Evolutionary conservation across 2,797 vertebrate genomes (phyloP), one percentile per base, ranked within the genome.

Genomic region (Typhlichthys eigenmanni): DNA sequence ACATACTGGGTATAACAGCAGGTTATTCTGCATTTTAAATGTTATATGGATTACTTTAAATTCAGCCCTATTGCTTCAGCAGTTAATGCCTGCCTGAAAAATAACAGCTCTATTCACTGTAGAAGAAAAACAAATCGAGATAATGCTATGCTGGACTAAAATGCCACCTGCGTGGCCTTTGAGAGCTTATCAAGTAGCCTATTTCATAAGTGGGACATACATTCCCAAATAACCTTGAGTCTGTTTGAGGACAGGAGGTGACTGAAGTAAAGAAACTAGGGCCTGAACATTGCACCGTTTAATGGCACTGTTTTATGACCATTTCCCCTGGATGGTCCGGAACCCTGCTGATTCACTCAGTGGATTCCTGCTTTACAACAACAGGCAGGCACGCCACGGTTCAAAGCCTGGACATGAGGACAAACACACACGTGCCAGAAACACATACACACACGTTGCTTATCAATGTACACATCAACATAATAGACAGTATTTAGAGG

Each of bases 341-440:
- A 59, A 82, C 80, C 89, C 87, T 62, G 86, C 80, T 82, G 91
- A 79, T 91, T 92, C 87, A 90, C 81, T 52, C 71, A 11, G 71
- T 74, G 83, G 78, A 87, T 89, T 88, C 85, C 84, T 81, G 24
- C 24, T 82, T 75, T 69, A 64, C 55, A 80, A 85, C 81, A 84
- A 78, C 72, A 82, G 83, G 75, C 82, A 77, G 84, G 76, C 88
- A 89, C 73, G 78, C 81, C 55, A 87, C 58, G 67, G 66, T 63
- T 59, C 66, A 80, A 29, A 6, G 54, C 14, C 45, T 47, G 52
- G 71, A 68, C 55, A 58, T 43, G 58, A 67, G 84, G 70, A 77
- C 72, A 78, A 84, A 83, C 81, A 81, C n/a, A 58, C 17, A 55
- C 48, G 66, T 24, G 8, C 47, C 5, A 2, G 5, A 16, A 17